Evolutionary conservation across 2,113 vertebrate species (phyloP).

Genomic region (Dipodomys spectabilis): DNA sequence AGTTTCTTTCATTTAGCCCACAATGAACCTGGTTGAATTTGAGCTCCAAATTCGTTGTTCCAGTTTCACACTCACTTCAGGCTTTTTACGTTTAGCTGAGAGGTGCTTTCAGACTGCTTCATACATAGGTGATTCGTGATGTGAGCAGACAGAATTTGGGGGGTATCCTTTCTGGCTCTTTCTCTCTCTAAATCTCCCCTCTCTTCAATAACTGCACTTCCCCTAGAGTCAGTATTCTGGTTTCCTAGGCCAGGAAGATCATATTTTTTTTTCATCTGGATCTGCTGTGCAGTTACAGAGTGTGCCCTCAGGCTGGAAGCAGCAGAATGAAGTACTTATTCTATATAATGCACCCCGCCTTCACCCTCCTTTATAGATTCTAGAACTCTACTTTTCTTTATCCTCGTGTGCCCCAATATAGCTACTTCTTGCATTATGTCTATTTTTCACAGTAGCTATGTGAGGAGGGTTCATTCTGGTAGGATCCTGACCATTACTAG

Average conservation of each 20-base stretch:
- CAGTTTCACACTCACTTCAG: neutral
- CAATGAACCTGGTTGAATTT: neutral
- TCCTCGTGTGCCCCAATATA: neutral
- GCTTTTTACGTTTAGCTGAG: neutral
- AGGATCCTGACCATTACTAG: neutral
- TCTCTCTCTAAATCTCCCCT: neutral
- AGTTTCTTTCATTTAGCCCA: neutral
- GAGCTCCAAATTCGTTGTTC: neutral
- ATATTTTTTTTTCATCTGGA: neutral
- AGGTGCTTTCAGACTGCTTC: neutral
- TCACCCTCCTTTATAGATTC: neutral
- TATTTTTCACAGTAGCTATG: neutral
- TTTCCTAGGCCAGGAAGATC: neutral
- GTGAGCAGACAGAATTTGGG: neutral
- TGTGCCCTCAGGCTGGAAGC: neutral
- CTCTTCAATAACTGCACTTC: neutral
- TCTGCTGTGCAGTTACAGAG: neutral
- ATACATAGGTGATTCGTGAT: neutral
- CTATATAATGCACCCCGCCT: neutral
- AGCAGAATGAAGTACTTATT: neutral
- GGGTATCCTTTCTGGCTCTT: neutral
- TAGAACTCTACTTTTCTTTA: neutral
- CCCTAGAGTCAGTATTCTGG: neutral
- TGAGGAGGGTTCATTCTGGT: neutral
- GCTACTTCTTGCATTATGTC: neutral